Conservation (phyloP, 2,797 vertebrate species). For the Falco columbarius region DNA sequence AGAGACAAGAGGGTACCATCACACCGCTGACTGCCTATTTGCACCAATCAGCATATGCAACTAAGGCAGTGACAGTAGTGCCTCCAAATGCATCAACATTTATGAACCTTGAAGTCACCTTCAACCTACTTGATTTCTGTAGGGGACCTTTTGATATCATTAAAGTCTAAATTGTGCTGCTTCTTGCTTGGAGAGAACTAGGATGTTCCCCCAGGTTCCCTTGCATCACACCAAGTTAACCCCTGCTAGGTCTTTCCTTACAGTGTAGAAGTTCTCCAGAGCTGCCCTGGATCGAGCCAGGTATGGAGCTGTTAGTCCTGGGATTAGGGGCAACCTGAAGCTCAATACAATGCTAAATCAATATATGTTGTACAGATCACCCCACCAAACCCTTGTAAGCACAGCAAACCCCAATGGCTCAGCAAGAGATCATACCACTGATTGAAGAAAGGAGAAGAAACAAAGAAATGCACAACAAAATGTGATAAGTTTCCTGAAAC, state of each 20-base stretch:
- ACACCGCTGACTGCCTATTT: background rate
- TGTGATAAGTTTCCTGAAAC: background rate
- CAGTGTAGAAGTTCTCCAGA: background rate
- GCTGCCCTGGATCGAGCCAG: fast-evolving
- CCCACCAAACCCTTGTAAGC: background rate
- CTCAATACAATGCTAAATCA: background rate
- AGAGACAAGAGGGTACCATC: background rate
- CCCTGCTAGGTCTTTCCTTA: background rate
- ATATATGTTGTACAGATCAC: background rate
- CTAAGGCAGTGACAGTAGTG: background rate
- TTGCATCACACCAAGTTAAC: background rate
- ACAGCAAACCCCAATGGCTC: background rate
- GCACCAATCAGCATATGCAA: background rate
- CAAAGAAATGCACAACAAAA: background rate
- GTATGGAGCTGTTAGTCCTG: background rate
- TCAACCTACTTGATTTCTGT: background rate
- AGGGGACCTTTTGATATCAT: fast-evolving
- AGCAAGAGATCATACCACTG: background rate
- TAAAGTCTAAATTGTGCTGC: background rate
- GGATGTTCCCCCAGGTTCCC: background rate
- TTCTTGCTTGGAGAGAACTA: background rate
- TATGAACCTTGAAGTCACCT: background rate
- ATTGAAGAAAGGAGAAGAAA: background rate
- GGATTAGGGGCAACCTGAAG: background rate
- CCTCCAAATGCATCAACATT: background rate